Evolutionary conservation across 2,888 invertebrate species (phyloP).

Genomic region (Teleogryllus oceanicus): DNA sequence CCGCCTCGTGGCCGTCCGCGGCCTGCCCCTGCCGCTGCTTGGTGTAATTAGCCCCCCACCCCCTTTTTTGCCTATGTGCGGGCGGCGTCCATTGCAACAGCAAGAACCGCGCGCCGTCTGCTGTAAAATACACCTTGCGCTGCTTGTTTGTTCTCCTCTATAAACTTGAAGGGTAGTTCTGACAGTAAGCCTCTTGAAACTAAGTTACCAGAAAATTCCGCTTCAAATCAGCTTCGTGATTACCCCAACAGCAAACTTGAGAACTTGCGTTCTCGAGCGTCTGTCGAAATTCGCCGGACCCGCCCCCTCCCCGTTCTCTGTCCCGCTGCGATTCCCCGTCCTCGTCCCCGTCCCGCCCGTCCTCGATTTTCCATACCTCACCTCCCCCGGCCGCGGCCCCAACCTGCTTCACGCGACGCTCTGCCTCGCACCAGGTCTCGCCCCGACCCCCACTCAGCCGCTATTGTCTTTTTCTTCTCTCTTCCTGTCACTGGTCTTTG

Average conservation of each 20-base stretch:
- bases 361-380: no score
- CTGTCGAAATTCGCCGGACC: background rate
- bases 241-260: slow-evolving; percentile 9
- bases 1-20: background rate
- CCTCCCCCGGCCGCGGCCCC: no score
- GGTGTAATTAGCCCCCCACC: background rate
- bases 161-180: slow-evolving; percentile 18
- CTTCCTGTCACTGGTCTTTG: no score
- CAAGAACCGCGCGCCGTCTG: background rate
- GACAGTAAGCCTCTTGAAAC: slow-evolving; percentile 11
- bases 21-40: background rate
- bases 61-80: background rate
- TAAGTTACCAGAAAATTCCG: slow-evolving; percentile 18
- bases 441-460: no score
- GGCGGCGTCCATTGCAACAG: background rate
- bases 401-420: no score
- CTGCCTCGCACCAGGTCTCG: no score
- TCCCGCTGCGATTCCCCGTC: no score
- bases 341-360: no score
- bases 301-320: no score
- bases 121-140: background rate
- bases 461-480: no score
- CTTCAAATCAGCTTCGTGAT: slow-evolving; percentile 18
- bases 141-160: background rate
- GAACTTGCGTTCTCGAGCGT: background rate